Evolutionary conservation across 2,113 vertebrate genomes (phyloP).

Genomic region (Euleptes europaea): DNA sequence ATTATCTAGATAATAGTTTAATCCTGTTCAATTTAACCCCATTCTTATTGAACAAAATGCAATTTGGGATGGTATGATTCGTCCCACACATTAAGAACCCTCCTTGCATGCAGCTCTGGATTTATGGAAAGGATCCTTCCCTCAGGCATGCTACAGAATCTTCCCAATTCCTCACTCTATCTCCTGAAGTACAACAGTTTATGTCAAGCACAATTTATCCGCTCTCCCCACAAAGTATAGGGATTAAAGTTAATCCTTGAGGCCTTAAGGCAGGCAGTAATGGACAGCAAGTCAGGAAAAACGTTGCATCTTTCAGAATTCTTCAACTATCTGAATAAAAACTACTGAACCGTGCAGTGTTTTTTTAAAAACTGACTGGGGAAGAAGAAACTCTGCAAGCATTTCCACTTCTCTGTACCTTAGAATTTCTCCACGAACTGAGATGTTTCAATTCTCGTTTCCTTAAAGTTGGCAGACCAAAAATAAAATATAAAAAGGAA

Average conservation of each 20-base stretch:
- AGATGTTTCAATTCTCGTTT: background rate
- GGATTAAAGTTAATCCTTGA: background rate
- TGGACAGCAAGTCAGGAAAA: background rate
- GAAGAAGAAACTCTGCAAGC: background rate
- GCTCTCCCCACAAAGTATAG: background rate
- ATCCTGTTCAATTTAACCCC: background rate
- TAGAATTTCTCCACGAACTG: background rate
- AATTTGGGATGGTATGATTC: background rate
- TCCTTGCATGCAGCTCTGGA: background rate
- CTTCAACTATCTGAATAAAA: background rate
- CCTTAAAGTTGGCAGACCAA: background rate
- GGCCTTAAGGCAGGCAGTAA: background rate
- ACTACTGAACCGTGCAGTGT: background rate
- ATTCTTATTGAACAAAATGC: background rate
- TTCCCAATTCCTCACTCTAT: background rate
- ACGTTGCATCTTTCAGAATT: background rate
- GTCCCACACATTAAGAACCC: background rate
- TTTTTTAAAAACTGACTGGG: background rate
- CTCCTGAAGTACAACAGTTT: background rate
- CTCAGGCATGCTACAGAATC: background rate
- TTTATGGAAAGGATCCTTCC: background rate
- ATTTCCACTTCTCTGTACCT: background rate
- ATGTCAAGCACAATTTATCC: background rate
- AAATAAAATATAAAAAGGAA: background rate
- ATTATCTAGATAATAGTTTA: too few species aligned